A percentile compares a stretch with the other conserved stretches of the same genome.
Conservation (phyloP, 2,888 invertebrate genomes). For the Plutella xylostella region DNA sequence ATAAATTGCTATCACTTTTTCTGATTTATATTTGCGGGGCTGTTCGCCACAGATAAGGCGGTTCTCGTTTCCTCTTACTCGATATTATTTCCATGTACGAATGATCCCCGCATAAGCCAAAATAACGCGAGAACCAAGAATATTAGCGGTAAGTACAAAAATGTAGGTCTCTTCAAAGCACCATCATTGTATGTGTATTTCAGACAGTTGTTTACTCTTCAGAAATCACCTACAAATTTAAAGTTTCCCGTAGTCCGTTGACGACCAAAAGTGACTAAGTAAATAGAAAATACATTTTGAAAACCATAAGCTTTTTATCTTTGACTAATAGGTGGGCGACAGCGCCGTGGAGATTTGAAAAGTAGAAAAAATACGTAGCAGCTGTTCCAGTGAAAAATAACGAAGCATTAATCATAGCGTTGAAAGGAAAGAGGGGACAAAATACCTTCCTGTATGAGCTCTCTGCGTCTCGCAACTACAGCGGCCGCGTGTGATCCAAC, state of each 20-base stretch:
- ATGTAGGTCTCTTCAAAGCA: background rate
- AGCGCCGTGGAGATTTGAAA: conserved; percentile 53
- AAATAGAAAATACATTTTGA: conserved; percentile 35
- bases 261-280: too few relatives aligned
- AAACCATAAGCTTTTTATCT: conserved; percentile 48
- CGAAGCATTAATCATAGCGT: conserved; percentile 60
- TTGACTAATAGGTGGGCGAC: conserved; percentile 58
- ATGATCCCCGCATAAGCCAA: conserved; percentile 2
- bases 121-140: conserved; percentile 2
- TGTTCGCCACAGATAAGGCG: conserved; percentile 44
- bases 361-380: conserved; percentile 55
- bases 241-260: too few relatives aligned
- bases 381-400: conserved; percentile 65
- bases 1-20: conserved; percentile 63
- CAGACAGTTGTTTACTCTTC: background rate
- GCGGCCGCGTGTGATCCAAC: background rate
- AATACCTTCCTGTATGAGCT: conserved; percentile 43
- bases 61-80: background rate
- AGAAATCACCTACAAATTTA: too few relatives aligned
- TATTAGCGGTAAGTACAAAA: background rate
- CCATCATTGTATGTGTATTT: background rate
- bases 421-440: conserved; percentile 56
- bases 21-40: conserved; percentile 49
- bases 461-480: background rate
- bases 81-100: conserved; percentile 8